Conservation (phyloP, 1,140 invertebrate species). For the Muscidifurax raptorellus region DNA sequence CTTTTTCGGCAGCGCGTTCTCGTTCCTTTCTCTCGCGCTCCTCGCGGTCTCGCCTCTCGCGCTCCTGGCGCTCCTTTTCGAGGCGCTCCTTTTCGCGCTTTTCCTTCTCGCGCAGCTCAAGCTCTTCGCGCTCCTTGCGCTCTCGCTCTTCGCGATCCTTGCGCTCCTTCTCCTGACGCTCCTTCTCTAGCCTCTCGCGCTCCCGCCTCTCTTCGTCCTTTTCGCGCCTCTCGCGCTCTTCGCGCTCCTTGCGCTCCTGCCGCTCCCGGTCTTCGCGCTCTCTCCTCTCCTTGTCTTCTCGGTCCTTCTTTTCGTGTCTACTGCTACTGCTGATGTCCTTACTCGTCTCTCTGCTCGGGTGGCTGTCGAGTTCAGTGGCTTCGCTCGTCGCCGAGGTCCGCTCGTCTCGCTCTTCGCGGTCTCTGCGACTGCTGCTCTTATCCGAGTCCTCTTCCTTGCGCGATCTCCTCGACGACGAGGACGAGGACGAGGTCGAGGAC, state of each 20-base stretch:
- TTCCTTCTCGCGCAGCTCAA: constrained; percentile 68
- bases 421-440: constrained; percentile 59
- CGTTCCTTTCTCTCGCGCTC: constrained; percentile 60
- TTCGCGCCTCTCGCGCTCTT: constrained; percentile 75
- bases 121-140: constrained; percentile 65
- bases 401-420: constrained; percentile 69
- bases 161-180: constrained; percentile 63
- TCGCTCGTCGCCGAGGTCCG: constrained; percentile 53
- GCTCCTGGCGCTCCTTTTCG: constrained; percentile 67
- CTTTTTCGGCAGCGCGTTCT: constrained; percentile 59
- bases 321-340: constrained; percentile 63
- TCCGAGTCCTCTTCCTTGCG: constrained; percentile 62
- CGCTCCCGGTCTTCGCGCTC: constrained; percentile 63
- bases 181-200: constrained; percentile 65
- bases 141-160: constrained; percentile 63
- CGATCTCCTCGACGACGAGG: constrained; percentile 56
- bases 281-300: constrained; percentile 65
- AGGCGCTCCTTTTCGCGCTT: constrained; percentile 66
- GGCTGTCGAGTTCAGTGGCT: constrained; percentile 53
- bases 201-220: constrained; percentile 73
- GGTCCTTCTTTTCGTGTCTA: constrained; percentile 67
- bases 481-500: constrained; percentile 35
- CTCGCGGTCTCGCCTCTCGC: constrained; percentile 61
- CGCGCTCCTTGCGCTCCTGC: constrained; percentile 64
- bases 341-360: constrained; percentile 53